phyloP scores from a whole-genome alignment of 2,888 invertebrate genomes.

The Halictus ligatus region DNA sequence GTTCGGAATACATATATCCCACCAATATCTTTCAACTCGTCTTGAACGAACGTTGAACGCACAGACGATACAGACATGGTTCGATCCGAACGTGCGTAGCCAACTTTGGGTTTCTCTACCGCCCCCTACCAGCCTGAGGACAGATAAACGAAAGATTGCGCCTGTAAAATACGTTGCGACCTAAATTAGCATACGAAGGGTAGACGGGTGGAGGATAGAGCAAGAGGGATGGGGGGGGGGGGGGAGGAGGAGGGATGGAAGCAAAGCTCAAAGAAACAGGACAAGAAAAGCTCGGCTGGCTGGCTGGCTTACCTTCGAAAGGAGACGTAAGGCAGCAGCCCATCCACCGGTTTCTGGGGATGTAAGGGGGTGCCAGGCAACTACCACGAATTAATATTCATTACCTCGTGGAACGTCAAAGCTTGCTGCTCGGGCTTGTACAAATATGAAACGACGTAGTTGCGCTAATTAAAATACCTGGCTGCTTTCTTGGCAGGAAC shows the following conservation, averaged over 20 bases:
- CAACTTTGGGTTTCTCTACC: not conserved
- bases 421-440: slow-evolving; percentile 63
- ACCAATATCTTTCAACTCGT: not conserved
- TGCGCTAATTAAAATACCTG: slow-evolving; percentile 81
- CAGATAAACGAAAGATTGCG: slow-evolving; percentile 26
- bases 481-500: slow-evolving; percentile 64
- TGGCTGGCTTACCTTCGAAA: slow-evolving; percentile 34
- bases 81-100: not conserved
- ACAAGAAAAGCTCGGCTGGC: slow-evolving; percentile 46
- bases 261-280: slow-evolving; percentile 46
- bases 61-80: not conserved
- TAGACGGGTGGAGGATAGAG: not conserved
- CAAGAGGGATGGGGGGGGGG: not conserved
- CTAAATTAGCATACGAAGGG: slow-evolving; percentile 60
- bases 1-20: too few relatives aligned
- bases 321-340: slow-evolving; percentile 41
- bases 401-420: slow-evolving; percentile 74
- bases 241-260: not conserved
- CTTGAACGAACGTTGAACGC: not conserved
- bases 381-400: slow-evolving; percentile 79
- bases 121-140: not conserved
- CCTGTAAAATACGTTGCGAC: slow-evolving; percentile 50
- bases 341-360: slow-evolving; percentile 35
- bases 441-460: slow-evolving; percentile 78
- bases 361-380: slow-evolving; percentile 51